phyloP scores from a whole-genome alignment of 35 echinoderm and acorn worm genomes.

The Hemicentrotus pulcherrimus region DNA sequence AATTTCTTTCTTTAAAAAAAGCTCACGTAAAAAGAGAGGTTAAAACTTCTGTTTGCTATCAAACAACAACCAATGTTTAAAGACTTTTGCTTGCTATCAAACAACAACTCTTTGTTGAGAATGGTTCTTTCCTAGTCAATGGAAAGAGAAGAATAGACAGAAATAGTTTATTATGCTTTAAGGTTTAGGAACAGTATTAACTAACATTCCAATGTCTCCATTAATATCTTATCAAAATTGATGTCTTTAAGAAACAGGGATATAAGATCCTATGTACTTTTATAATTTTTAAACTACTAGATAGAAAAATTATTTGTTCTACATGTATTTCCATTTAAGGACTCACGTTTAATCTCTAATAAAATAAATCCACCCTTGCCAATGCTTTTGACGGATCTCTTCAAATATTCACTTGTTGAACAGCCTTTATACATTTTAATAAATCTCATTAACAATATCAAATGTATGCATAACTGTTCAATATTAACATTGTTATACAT shows the following conservation, averaged over 20 bases:
- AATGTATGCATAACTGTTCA: neutral
- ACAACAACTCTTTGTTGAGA: neutral
- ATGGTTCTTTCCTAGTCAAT: neutral
- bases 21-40: neutral
- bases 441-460: neutral
- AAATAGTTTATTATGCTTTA: neutral
- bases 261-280: neutral
- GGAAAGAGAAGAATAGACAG: neutral
- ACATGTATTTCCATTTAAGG: neutral
- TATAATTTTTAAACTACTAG: neutral
- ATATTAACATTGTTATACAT: neutral
- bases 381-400: neutral
- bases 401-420: neutral
- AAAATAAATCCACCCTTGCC: neutral
- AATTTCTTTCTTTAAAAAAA: neutral
- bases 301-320: neutral
- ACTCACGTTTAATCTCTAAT: neutral
- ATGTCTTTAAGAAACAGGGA: neutral
- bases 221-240: neutral
- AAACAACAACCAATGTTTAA: neutral
- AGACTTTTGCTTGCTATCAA: neutral
- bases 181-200: constrained; percentile 5
- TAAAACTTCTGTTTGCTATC: neutral
- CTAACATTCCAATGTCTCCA: neutral
- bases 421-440: neutral